These are phyloP conservation scores for Chaetodon auriga DNA, from an alignment of 2,113 vertebrate genomes.

Conservation along the genomic window DNA sequence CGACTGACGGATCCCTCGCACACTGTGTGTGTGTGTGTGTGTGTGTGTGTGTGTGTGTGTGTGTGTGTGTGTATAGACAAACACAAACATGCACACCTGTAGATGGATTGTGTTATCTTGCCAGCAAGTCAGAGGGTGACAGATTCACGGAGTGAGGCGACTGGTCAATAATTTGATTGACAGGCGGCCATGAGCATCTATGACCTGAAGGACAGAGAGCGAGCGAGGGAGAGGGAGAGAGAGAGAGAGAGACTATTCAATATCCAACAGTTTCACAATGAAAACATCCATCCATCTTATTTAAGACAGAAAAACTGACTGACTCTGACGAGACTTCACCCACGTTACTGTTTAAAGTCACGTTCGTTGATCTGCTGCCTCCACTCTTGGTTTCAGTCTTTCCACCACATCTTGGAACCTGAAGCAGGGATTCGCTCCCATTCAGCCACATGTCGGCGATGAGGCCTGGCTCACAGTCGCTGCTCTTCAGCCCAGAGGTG, in stretches of 20 bases:
- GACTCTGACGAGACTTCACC: neutral
- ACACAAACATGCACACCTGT: neutral
- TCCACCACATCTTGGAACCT: neutral
- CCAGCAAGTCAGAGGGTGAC: slow-evolving; percentile 8
- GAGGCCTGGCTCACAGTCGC: neutral
- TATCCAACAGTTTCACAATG: neutral
- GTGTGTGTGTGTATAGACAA: neutral
- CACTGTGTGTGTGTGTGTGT: neutral
- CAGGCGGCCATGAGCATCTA: slow-evolving; percentile 26
- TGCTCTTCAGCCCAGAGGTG: neutral
- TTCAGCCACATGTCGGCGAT: neutral
- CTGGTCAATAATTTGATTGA: slow-evolving; percentile 46
- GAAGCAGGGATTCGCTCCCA: neutral
- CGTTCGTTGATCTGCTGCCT: neutral
- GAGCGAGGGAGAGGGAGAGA: neutral
- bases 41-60: neutral
- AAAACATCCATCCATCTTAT: neutral
- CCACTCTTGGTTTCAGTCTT: neutral
- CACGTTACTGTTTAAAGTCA: neutral
- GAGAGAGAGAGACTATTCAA: neutral
- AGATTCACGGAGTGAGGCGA: neutral
- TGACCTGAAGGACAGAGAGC: slow-evolving; percentile 27
- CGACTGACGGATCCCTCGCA: slow-evolving; percentile 27
- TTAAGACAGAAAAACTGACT: neutral
- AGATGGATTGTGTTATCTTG: slow-evolving; percentile 18